Evolutionary conservation across 2,797 vertebrate species (phyloP).

Genomic region (Pangasius macronema): DNA sequence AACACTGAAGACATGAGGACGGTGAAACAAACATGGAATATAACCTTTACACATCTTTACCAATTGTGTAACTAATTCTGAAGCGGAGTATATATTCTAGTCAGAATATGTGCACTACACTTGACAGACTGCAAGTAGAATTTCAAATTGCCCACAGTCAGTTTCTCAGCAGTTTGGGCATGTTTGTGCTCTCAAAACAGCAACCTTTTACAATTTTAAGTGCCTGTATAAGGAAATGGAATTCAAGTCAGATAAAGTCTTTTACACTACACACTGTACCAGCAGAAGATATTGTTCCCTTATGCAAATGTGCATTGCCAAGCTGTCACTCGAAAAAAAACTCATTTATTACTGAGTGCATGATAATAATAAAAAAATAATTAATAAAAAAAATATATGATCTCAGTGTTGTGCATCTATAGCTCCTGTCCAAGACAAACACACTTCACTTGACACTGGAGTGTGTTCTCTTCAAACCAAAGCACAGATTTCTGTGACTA

Average conservation of each 20-base stretch:
- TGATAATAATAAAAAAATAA: neutral
- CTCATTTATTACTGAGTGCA: neutral
- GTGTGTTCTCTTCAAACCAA: neutral
- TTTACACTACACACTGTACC: constrained; percentile 13
- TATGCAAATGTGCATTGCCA: neutral
- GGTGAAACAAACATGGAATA: too few species aligned
- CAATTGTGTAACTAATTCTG: neutral
- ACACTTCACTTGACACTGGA: neutral
- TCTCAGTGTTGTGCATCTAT: neutral
- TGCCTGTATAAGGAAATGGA: constrained; percentile 44
- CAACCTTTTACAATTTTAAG: neutral
- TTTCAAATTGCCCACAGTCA: neutral
- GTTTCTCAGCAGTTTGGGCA: constrained; percentile 15
- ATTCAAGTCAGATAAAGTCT: constrained; percentile 29
- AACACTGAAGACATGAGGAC: too few species aligned
- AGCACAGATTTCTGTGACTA: neutral
- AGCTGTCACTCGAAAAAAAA: neutral
- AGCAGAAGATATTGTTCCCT: constrained; percentile 3
- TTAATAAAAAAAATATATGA: neutral
- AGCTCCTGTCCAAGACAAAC: constrained; percentile 21
- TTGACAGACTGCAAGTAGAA: neutral
- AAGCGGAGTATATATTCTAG: neutral
- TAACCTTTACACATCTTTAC: neutral
- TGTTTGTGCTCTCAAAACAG: constrained; percentile 19
- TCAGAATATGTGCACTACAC: neutral